A percentile compares a stretch with the other conserved stretches of the same genome.
Evolutionary conservation across 2,113 vertebrate genomes (phyloP).

Genomic region (Progne subis): DNA sequence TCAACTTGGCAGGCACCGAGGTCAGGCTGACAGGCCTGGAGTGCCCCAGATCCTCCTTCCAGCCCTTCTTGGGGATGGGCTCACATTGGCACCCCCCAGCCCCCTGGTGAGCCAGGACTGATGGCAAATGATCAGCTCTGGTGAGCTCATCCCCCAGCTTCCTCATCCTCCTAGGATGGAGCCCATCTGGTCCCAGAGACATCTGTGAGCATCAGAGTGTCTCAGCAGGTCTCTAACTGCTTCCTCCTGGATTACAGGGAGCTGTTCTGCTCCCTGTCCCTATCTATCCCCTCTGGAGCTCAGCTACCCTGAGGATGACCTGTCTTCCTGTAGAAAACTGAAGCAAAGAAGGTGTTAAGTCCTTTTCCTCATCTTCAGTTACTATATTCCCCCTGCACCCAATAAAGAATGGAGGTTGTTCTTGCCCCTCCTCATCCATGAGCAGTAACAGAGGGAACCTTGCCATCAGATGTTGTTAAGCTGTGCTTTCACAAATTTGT

Average conservation of each 20-base stretch:
- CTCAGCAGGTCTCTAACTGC: not conserved
- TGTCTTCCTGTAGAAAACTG: not conserved
- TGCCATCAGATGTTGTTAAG: not conserved
- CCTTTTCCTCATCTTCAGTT: not conserved
- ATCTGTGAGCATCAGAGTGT: not conserved
- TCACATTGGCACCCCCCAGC: not conserved
- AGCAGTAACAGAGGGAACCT: not conserved
- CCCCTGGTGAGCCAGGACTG: not conserved
- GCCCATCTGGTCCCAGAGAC: not conserved
- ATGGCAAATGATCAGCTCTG: not conserved
- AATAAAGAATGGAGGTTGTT: not conserved
- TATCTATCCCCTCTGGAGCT: not conserved
- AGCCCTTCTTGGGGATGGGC: not conserved
- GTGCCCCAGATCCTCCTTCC: not conserved
- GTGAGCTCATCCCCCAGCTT: not conserved
- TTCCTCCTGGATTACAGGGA: not conserved
- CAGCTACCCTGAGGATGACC: not conserved
- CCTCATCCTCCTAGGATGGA: not conserved
- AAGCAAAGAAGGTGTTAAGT: not conserved
- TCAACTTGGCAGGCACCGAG: not conserved
- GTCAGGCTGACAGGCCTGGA: not conserved
- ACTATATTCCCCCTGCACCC: accelerated
- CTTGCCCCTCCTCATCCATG: not conserved
- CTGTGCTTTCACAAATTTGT: not conserved
- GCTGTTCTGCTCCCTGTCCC: not conserved